Evolutionary conservation across 2,113 vertebrate species (phyloP), one percentile per base, ranked within the genome.

Genomic region (Fregetta grallaria): DNA sequence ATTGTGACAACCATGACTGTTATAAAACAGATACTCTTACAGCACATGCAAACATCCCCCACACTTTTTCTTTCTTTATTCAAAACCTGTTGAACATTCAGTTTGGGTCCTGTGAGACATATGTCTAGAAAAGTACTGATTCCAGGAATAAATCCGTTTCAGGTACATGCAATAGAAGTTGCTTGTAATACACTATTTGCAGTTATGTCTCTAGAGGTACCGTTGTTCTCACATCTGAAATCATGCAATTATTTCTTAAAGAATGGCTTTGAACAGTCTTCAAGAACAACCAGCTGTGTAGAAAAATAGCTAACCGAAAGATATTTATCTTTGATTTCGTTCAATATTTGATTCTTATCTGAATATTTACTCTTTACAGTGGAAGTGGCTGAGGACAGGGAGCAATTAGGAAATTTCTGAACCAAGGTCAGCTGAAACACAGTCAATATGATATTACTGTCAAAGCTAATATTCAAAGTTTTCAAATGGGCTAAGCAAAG

Each of bases 1-100:
- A 97, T 72, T 73, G 79, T 97, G 97, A 97, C 96, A 97, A 84
- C 95, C 89, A 83, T 65, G 81, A 86, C 93, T 91, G 91, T 78
- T 96, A 96, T 59, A 96, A 97, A 98, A 52, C 94, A 97, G 96
- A 96, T 62, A 66, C 91, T 94, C 92, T 81, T 90, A 70, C 62
- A 96, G 95, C 88, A 96, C 85, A 74, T 45, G 55, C 44, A 30
- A 23, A 88, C 73, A 72, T 91, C 84, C 81, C 61, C 3, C 27
- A 9, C 1, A 5, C 27, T 50, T 78, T 45, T 72, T 67, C 45
- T 17, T 55, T 32, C 65, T 59, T 75, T 87, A 56, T 84, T 78
- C n/a, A 92, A 80, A 96, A 89, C 63, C 53, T 61, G 53, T 58
- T 87, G 83, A 77, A 84, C 19, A 21, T 61, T 86, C 65, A 88